Evolutionary conservation across 1,140 invertebrate genomes (phyloP).

Genomic region (Sesamia nonagrioides): DNA sequence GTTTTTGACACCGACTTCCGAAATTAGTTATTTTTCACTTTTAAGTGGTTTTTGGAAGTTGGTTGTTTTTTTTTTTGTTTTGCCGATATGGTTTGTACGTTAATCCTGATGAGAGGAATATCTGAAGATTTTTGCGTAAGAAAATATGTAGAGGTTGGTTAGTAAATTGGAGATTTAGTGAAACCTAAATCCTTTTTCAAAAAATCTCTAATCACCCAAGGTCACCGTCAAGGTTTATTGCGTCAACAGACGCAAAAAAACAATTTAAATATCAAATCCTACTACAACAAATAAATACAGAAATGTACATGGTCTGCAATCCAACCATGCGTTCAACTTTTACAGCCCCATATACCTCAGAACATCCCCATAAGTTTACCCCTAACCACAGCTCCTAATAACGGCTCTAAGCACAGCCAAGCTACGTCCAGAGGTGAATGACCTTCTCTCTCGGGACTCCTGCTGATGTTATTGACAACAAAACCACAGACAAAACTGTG

Average conservation of each 20-base stretch:
- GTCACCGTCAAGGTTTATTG: not conserved
- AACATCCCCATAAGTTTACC: slow-evolving; percentile 55
- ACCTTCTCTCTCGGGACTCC: slow-evolving; percentile 74
- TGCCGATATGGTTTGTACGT: not conserved
- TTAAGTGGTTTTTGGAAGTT: too few species aligned
- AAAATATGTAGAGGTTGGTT: not conserved
- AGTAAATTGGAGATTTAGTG: too few species aligned
- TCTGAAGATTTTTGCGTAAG: not conserved
- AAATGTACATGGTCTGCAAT: slow-evolving; percentile 30
- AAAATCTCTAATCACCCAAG: not conserved
- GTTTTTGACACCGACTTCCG: too few species aligned
- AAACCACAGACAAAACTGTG: slow-evolving; percentile 52
- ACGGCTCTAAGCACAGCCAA: slow-evolving; percentile 62
- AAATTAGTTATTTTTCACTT: too few species aligned
- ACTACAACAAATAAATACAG: too few species aligned
- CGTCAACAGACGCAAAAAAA: not conserved
- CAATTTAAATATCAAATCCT: too few species aligned
- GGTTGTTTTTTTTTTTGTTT: not conserved
- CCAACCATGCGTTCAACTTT: slow-evolving; percentile 20
- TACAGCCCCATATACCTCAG: slow-evolving; percentile 40
- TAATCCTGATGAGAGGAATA: not conserved
- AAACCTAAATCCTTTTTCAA: not conserved
- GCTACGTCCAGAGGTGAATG: slow-evolving; percentile 69
- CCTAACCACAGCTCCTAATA: slow-evolving; percentile 65
- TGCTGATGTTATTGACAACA: slow-evolving; percentile 83